Conservation (phyloP, 2,888 invertebrate species). For the Netelia fuscicornis region DNA sequence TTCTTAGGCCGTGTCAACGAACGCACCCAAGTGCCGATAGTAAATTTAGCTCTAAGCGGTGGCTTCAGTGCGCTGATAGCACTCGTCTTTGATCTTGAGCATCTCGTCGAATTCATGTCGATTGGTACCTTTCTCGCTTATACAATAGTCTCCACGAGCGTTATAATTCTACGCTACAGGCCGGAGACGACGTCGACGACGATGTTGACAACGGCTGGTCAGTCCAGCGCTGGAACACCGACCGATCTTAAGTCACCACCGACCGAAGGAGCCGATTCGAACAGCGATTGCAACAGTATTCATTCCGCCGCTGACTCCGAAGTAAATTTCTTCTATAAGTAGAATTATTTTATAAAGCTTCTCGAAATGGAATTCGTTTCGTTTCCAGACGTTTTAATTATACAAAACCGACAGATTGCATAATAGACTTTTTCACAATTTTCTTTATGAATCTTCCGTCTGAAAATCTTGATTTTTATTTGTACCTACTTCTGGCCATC, state of each 20-base stretch:
- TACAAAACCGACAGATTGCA: too few relatives aligned
- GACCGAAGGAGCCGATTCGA: slow-evolving; percentile 79
- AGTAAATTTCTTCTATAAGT: slow-evolving; percentile 65
- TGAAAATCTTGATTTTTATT: too few relatives aligned
- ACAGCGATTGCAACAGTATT: slow-evolving; percentile 79
- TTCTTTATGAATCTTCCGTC: too few relatives aligned
- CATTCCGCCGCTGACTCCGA: slow-evolving; percentile 77
- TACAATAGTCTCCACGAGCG: slow-evolving; percentile 96
- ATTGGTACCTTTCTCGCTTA: slow-evolving; percentile 95
- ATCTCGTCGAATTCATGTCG: slow-evolving; percentile 97
- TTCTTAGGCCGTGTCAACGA: slow-evolving; percentile 91
- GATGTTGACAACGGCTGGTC: slow-evolving; percentile 6
- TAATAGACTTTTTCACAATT: too few relatives aligned
- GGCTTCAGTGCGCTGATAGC: slow-evolving; percentile 92
- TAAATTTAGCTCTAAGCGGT: slow-evolving; percentile 92
- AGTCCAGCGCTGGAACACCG: slow-evolving; percentile 72
- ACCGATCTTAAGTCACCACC: slow-evolving; percentile 78
- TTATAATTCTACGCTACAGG: slow-evolving; percentile 93
- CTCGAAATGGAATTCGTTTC: too few relatives aligned
- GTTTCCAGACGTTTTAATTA: too few relatives aligned
- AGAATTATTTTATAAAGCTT: not conserved
- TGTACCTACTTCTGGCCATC: too few relatives aligned
- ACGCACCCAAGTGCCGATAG: slow-evolving; percentile 92
- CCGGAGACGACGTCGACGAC: slow-evolving; percentile 84
- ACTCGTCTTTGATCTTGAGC: slow-evolving; percentile 94